Percentiles rank a stretch among this genome's conserved stretches.
Evolutionary conservation across 2,888 invertebrate genomes (phyloP).

Genomic region (Rotaria sp.): DNA sequence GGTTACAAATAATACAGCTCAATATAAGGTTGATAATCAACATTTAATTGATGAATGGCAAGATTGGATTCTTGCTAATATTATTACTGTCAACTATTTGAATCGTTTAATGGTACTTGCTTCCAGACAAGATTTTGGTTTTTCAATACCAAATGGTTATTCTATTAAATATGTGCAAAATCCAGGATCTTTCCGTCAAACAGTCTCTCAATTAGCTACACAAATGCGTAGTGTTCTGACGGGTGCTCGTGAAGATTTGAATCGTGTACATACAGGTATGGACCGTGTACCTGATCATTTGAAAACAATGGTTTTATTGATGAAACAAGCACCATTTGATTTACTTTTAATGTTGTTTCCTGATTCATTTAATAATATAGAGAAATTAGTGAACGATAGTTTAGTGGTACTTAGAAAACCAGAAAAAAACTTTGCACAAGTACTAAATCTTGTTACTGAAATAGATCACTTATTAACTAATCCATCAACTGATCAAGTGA

Average conservation of each 20-base stretch:
- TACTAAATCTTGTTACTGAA: not conserved
- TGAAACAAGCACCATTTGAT: not conserved
- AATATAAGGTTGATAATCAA: not conserved
- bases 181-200: not conserved
- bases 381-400: not conserved
- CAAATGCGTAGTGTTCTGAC: not conserved
- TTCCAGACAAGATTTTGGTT: not conserved
- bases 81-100: not conserved
- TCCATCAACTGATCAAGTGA: not conserved
- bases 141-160: not conserved
- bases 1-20: not conserved
- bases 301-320: not conserved
- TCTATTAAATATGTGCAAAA: not conserved
- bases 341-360: not conserved
- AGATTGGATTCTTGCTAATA: not conserved
- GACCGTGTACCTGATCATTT: not conserved
- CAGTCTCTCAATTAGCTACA: not conserved
- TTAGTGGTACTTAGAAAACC: not conserved
- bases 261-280: not conserved
- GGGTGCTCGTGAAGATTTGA: not conserved
- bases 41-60: not conserved
- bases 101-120: not conserved
- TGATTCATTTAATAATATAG: not conserved
- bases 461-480: not conserved
- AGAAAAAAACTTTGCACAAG: not conserved